Conservation (phyloP, 2,113 vertebrate species). For the Blennius ocellaris region DNA sequence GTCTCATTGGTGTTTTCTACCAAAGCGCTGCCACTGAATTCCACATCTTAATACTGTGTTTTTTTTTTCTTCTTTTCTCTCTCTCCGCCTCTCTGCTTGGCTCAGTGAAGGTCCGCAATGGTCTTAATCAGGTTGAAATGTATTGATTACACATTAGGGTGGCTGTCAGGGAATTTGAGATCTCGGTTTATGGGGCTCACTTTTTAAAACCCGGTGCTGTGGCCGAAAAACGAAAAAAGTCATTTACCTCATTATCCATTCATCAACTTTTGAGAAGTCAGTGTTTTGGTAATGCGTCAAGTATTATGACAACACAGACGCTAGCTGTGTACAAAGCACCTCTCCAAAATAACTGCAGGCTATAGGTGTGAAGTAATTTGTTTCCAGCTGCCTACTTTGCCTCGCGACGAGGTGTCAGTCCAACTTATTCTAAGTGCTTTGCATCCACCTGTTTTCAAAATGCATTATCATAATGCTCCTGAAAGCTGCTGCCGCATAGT, state of each 20-base stretch:
- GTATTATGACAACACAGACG: constrained; percentile 68
- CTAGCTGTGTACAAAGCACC: constrained; percentile 75
- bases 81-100: not conserved
- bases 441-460: constrained; percentile 65
- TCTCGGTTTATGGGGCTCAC: not conserved
- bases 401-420: constrained; percentile 52
- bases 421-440: constrained; percentile 60
- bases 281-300: constrained; percentile 70
- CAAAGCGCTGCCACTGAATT: not conserved
- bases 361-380: constrained; percentile 69
- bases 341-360: constrained; percentile 69
- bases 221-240: constrained; percentile 18
- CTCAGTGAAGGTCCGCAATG: constrained; percentile 17
- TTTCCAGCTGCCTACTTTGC: constrained; percentile 57
- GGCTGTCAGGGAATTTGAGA: constrained; percentile 44
- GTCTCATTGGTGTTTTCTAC: not conserved
- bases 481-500: constrained; percentile 44
- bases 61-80: no score
- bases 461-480: constrained; percentile 55
- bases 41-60: constrained; percentile 10
- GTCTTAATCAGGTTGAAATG: constrained; percentile 52
- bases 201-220: constrained; percentile 20
- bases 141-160: constrained; percentile 56
- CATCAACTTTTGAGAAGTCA: constrained; percentile 39
- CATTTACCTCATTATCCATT: constrained; percentile 48